These are phyloP conservation scores for Nephrocerus scutellatus DNA, from an alignment of 2,888 invertebrate genomes.

Conservation along the genomic window DNA sequence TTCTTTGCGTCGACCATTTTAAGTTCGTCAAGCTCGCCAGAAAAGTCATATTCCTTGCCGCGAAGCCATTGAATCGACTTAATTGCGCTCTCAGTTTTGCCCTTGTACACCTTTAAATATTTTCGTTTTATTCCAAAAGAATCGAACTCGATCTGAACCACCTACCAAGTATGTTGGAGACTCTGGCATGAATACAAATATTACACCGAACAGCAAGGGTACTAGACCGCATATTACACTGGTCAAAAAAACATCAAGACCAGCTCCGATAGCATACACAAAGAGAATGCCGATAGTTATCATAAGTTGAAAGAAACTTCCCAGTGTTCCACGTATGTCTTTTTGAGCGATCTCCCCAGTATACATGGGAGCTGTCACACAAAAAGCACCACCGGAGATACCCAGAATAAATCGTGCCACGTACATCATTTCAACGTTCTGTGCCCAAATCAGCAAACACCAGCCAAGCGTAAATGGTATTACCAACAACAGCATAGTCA, in stretches of 20 bases:
- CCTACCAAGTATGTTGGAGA: conserved; percentile 66
- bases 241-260: conserved; percentile 35
- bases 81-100: conserved; percentile 59
- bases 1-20: conserved; percentile 51
- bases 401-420: conserved; percentile 43
- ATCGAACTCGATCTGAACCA: too few species aligned
- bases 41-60: conserved; percentile 63
- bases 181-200: conserved; percentile 82
- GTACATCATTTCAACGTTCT: conserved; percentile 50
- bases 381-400: conserved; percentile 62
- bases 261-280: conserved; percentile 59
- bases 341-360: conserved; percentile 80
- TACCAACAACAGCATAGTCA: conserved; percentile 49
- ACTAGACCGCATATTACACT: conserved; percentile 39
- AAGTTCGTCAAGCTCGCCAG: conserved; percentile 58
- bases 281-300: conserved; percentile 76
- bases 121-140: too few species aligned
- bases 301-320: conserved; percentile 82
- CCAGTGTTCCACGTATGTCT: conserved; percentile 73
- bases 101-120: conserved; percentile 49
- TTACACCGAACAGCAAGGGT: conserved; percentile 60
- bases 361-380: conserved; percentile 77
- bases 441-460: conserved; percentile 65
- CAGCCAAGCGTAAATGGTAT: conserved; percentile 68
- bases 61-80: conserved; percentile 65